Evolutionary conservation across 2,113 vertebrate species (phyloP).

Genomic region (Neoarius graeffei): DNA sequence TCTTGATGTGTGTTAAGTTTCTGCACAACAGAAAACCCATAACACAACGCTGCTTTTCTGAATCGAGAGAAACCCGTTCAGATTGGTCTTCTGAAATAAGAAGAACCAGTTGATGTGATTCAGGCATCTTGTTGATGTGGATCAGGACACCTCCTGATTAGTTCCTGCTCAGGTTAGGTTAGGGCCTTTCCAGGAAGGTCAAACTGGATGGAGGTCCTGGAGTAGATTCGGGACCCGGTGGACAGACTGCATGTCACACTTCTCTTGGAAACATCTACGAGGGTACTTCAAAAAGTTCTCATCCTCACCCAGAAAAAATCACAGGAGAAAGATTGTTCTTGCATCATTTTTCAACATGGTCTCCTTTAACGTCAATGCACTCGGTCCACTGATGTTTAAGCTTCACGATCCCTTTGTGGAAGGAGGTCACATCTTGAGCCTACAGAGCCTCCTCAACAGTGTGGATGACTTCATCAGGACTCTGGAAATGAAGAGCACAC

Average conservation of each 20-base stretch:
- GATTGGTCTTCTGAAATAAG: not conserved
- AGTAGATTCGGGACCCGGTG: not conserved
- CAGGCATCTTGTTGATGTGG: not conserved
- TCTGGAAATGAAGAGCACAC: no score
- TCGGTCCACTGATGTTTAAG: no score
- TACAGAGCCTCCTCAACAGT: no score
- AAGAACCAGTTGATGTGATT: not conserved
- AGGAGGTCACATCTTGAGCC: no score
- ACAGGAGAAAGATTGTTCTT: no score
- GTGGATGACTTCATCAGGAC: no score
- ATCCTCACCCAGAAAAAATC: no score
- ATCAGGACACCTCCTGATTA: not conserved
- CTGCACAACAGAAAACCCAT: not conserved
- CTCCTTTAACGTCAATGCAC: no score
- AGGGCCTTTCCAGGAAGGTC: not conserved
- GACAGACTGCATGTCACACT: not conserved
- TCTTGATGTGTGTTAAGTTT: no score
- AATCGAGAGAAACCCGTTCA: not conserved
- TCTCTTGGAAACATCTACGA: not conserved
- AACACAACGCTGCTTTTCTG: not conserved
- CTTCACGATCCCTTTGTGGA: no score
- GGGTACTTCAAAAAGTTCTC: no score
- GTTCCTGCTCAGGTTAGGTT: not conserved
- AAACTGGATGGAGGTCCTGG: not conserved
- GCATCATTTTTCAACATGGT: no score